Percentiles rank a stretch among this genome's conserved stretches.
These are phyloP conservation scores for Leptopterna dolabrata DNA, from an alignment of 2,888 invertebrate species.

Conservation along the genomic window DNA sequence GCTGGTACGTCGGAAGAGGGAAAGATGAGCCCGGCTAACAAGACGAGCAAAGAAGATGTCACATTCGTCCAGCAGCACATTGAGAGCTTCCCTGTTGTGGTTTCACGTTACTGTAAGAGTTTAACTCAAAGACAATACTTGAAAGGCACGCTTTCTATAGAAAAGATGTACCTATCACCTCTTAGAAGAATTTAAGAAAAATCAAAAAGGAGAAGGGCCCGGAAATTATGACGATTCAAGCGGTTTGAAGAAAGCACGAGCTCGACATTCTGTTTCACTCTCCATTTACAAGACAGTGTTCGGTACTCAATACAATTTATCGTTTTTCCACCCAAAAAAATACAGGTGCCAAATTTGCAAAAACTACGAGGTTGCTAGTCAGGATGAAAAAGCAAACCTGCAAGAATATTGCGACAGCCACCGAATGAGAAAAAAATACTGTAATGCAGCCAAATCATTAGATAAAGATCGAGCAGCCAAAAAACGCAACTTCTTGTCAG, in stretches of 20 bases:
- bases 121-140: constrained; percentile 60
- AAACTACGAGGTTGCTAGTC: background rate
- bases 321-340: background rate
- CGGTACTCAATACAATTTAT: background rate
- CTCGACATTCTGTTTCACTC: too few species aligned
- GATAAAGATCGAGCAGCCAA: too few species aligned
- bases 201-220: too few species aligned
- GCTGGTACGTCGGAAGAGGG: constrained; percentile 60
- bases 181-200: background rate
- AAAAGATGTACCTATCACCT: constrained; percentile 61
- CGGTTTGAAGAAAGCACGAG: too few species aligned
- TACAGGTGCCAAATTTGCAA: background rate
- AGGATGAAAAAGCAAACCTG: background rate
- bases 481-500: too few species aligned
- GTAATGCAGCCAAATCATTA: too few species aligned
- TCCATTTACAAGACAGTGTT: background rate
- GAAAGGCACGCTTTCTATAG: constrained; percentile 59
- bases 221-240: too few species aligned
- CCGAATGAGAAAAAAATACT: constrained; percentile 60
- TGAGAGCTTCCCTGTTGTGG: constrained; percentile 60
- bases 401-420: constrained; percentile 25
- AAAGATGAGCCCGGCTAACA: constrained; percentile 59
- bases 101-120: constrained; percentile 60
- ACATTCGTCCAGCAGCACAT: constrained; percentile 61
- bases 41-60: constrained; percentile 58